These are phyloP conservation scores for Hassar affinis DNA, from an alignment of 2,113 vertebrate species.

Conservation along the genomic window DNA sequence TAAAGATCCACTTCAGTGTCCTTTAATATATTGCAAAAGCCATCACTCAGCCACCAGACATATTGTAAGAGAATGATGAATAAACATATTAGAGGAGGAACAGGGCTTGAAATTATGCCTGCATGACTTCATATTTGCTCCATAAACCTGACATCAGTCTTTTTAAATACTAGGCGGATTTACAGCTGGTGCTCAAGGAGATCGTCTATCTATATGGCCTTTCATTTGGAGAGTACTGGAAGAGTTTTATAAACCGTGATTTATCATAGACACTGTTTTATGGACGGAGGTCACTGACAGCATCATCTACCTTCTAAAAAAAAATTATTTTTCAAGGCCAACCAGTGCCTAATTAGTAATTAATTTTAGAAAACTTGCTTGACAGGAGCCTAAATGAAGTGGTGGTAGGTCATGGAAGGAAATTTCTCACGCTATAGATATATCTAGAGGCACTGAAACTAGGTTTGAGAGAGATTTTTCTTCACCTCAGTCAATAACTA, in stretches of 20 bases:
- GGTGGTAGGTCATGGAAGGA: not conserved
- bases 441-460: constrained; percentile 36
- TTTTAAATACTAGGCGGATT: constrained; percentile 61
- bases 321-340: not conserved
- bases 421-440: constrained; percentile 58
- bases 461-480: constrained; percentile 23
- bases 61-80: constrained; percentile 60
- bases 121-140: constrained; percentile 60
- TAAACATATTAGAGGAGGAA: constrained; percentile 62
- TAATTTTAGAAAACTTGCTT: not conserved
- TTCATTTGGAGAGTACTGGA: constrained; percentile 18
- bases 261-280: not conserved
- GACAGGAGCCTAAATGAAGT: not conserved
- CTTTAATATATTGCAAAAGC: constrained; percentile 53
- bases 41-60: constrained; percentile 53
- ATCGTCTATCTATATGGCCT: constrained; percentile 37
- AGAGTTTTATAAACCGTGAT: constrained; percentile 17
- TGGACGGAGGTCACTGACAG: constrained; percentile 23
- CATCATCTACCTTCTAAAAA: not conserved
- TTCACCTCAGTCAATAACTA: constrained; percentile 54
- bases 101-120: constrained; percentile 63
- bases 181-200: constrained; percentile 43
- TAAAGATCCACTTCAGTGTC: constrained; percentile 30
- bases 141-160: constrained; percentile 67
- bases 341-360: constrained; percentile 22